These are phyloP conservation scores for Hephaestus fuliginosus DNA, from an alignment of 2,797 vertebrate genomes.

Conservation along the genomic window DNA sequence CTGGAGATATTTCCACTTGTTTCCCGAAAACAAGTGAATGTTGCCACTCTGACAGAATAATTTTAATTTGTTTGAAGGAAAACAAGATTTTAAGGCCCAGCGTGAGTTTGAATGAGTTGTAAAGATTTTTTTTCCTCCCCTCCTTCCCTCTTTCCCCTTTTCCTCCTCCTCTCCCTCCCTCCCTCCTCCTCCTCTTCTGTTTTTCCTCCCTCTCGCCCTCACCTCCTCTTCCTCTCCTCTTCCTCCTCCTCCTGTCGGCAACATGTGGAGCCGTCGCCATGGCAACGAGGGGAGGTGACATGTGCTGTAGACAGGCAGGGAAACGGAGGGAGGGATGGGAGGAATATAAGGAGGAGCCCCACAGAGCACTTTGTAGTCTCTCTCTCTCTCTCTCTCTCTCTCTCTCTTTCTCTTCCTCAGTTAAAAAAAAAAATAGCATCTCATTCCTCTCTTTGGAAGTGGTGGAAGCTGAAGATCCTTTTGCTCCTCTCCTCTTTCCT, in stretches of 20 bases:
- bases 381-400: conserved; percentile 55
- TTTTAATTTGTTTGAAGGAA: conserved; percentile 28
- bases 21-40: conserved; percentile 7
- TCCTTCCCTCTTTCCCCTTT: background rate
- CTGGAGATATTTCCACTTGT: conserved; percentile 21
- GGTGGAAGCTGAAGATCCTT: conserved; percentile 50
- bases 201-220: conserved; percentile 50
- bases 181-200: conserved; percentile 6
- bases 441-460: conserved; percentile 62
- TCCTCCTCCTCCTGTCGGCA: conserved; percentile 90
- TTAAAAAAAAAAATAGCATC: conserved; percentile 58
- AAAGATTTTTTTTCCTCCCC: conserved; percentile 9
- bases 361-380: conserved; percentile 77
- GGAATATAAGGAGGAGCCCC: conserved; percentile 93
- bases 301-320: conserved; percentile 92
- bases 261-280: conserved; percentile 96
- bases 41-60: background rate
- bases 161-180: conserved; percentile 35
- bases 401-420: background rate
- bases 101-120: background rate
- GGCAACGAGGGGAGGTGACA: conserved; percentile 97
- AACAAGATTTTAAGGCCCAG: conserved; percentile 32
- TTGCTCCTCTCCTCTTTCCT: background rate
- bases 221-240: conserved; percentile 45
- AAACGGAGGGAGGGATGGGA: conserved; percentile 83